Conservation (phyloP, 2,888 invertebrate genomes). For the Seira musarum region DNA sequence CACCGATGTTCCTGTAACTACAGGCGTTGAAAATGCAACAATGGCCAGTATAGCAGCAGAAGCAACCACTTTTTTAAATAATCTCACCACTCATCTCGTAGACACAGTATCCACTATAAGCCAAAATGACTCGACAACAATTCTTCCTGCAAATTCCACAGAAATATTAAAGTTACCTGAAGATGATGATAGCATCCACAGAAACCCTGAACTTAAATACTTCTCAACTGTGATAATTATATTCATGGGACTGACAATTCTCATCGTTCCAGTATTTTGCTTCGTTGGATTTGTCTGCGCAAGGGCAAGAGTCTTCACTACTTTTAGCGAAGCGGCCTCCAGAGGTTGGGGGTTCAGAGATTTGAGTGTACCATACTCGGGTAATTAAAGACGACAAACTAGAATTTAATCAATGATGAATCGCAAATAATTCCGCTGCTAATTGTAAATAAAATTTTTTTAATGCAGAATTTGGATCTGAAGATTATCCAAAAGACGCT, state of each 20-base stretch:
- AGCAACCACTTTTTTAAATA: slow-evolving; percentile 44
- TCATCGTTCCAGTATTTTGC: slow-evolving; percentile 62
- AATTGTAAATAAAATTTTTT: slow-evolving; percentile 9
- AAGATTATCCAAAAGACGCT: slow-evolving; percentile 34
- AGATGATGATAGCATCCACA: slow-evolving; percentile 39
- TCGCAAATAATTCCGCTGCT: background rate
- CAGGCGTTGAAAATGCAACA: background rate
- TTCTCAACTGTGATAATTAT: slow-evolving; percentile 61
- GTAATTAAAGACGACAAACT: too few species aligned
- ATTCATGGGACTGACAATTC: slow-evolving; percentile 57
- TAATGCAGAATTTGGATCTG: slow-evolving; percentile 52
- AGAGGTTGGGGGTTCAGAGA: slow-evolving; percentile 39
- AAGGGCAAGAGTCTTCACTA: slow-evolving; percentile 49
- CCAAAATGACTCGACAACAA: background rate
- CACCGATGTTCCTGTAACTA: background rate
- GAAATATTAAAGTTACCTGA: slow-evolving; percentile 34
- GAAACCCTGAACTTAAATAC: slow-evolving; percentile 47
- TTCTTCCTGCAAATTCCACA: background rate
- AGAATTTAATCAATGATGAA: too few species aligned
- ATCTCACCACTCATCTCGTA: slow-evolving; percentile 20
- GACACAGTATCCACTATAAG: background rate
- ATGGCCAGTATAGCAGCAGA: slow-evolving; percentile 22
- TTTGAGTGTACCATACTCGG: slow-evolving; percentile 56
- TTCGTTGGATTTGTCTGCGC: slow-evolving; percentile 56
- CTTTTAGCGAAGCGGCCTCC: slow-evolving; percentile 38